phyloP scores from a whole-genome alignment of 2,797 vertebrate species.

The Scomberomorus guttatus region DNA sequence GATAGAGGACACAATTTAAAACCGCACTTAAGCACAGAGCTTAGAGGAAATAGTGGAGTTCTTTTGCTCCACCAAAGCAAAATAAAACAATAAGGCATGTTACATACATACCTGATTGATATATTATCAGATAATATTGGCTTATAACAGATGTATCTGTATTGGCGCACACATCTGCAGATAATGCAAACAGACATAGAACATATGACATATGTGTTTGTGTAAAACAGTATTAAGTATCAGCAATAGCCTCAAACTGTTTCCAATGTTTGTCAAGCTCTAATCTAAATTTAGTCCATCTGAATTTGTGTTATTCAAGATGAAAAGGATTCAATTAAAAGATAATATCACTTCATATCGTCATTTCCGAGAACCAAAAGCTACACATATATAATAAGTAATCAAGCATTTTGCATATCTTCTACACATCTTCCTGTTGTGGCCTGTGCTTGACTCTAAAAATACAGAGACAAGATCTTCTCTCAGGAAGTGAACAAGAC shows the following conservation, averaged over 20 bases:
- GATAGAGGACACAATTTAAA: not conserved
- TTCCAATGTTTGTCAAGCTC: not conserved
- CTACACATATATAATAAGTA: not conserved
- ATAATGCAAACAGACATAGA: not conserved
- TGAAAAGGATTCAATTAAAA: conserved; percentile 34
- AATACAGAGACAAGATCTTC: not conserved
- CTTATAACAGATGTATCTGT: not conserved
- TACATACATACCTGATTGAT: not conserved
- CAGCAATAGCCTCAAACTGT: not conserved
- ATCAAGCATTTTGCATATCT: too few relatives aligned
- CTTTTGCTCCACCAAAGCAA: conserved; percentile 1
- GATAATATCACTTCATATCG: conserved; percentile 5
- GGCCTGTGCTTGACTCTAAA: too few relatives aligned
- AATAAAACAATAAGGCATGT: not conserved
- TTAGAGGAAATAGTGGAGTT: not conserved
- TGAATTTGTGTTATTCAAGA: conserved; percentile 8
- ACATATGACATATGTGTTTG: too few relatives aligned
- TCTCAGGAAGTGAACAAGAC: conserved; percentile 2
- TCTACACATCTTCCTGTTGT: too few relatives aligned
- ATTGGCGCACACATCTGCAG: too few relatives aligned
- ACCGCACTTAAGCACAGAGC: not conserved
- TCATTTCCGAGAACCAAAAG: not conserved
- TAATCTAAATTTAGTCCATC: not conserved
- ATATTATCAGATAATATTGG: not conserved
- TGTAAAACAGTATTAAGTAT: too few relatives aligned